Percentiles rank a stretch among this genome's conserved stretches.
Evolutionary conservation across 2,888 invertebrate genomes (phyloP).

Genomic region (Stenodema calcarata): DNA sequence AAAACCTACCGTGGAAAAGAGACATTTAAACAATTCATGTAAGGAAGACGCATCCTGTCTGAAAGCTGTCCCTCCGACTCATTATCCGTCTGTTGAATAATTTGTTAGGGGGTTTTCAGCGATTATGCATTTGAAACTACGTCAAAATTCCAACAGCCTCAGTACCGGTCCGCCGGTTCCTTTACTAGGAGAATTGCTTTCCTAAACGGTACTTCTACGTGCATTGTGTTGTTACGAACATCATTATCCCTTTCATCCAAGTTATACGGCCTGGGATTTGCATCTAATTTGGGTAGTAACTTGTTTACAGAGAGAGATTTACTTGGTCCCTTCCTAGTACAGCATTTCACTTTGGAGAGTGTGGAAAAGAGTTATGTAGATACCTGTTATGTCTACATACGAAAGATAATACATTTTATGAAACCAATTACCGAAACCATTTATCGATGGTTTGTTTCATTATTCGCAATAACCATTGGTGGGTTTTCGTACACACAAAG

Average conservation of each 20-base stretch:
- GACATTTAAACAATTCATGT: background rate
- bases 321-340: background rate
- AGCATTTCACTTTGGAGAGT: background rate
- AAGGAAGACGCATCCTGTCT: slow-evolving; percentile 20
- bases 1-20: background rate
- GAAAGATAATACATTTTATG: no score
- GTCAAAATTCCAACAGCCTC: background rate
- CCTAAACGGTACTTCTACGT: background rate
- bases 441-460: no score
- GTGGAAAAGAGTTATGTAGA: no score
- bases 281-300: background rate
- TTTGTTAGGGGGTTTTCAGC: background rate
- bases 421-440: no score
- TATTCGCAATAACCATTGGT: no score
- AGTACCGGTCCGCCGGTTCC: background rate
- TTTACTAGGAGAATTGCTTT: background rate
- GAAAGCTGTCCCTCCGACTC: background rate
- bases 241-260: background rate
- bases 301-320: background rate
- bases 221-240: background rate
- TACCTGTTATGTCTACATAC: no score
- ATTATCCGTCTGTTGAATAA: background rate
- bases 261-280: background rate
- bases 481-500: no score
- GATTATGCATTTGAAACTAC: background rate